Conservation (phyloP, 2,888 invertebrate genomes). For the Chrysopilus asiliformis region DNA sequence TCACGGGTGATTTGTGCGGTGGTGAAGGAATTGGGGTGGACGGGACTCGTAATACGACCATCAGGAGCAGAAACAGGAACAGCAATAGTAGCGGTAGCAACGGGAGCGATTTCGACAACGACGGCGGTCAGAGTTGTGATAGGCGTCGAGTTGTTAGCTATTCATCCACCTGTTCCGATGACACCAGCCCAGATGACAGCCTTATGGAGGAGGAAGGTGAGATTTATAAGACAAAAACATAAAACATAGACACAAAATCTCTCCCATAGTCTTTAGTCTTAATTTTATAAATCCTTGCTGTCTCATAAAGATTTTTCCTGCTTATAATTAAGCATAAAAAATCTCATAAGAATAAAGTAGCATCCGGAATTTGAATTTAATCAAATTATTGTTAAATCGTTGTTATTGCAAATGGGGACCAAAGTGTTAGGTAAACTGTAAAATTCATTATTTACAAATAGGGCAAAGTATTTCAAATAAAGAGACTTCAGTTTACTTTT, state of each 20-base stretch:
- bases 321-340: too few relatives aligned
- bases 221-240: background rate
- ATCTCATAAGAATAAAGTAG: too few relatives aligned
- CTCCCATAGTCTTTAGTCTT: background rate
- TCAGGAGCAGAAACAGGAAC: slow-evolving; percentile 1
- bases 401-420: too few relatives aligned
- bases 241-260: background rate
- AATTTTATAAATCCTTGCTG: background rate
- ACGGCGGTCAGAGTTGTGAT: background rate
- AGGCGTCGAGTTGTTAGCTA: slow-evolving; percentile 2
- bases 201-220: slow-evolving; percentile 17
- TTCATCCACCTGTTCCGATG: slow-evolving; percentile 12
- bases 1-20: too few relatives aligned
- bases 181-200: slow-evolving; percentile 17
- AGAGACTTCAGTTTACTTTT: too few relatives aligned
- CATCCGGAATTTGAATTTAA: too few relatives aligned
- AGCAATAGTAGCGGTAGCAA: background rate
- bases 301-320: background rate
- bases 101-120: background rate
- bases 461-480: too few relatives aligned
- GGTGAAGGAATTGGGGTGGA: background rate
- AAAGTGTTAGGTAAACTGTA: too few relatives aligned
- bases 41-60: slow-evolving; percentile 1
- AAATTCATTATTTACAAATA: too few relatives aligned
- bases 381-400: too few relatives aligned